These are phyloP conservation scores for Chloropsis hardwickii DNA, from an alignment of 2,113 vertebrate genomes.

Conservation along the genomic window DNA sequence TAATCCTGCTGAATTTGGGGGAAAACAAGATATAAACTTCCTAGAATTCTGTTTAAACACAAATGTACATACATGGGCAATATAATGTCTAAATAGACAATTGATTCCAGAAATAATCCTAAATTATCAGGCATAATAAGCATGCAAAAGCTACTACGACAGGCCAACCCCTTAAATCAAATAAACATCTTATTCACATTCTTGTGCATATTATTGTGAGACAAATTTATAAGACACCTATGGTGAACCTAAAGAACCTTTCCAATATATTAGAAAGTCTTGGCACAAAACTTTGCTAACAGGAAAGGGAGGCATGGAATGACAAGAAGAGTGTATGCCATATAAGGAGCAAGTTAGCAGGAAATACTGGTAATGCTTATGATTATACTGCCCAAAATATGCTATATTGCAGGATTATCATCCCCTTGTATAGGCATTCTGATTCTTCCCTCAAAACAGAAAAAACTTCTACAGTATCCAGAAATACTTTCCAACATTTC, in stretches of 20 bases:
- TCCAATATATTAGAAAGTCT: neutral
- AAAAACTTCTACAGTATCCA: neutral
- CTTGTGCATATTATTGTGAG: fast-evolving
- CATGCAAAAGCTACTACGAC: neutral
- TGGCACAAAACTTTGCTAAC: neutral
- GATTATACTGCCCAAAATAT: neutral
- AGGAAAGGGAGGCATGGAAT: neutral
- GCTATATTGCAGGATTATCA: neutral
- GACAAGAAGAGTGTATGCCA: neutral
- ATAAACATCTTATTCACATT: neutral
- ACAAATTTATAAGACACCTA: neutral
- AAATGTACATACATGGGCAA: neutral
- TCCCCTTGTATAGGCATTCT: neutral
- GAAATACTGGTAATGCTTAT: neutral
- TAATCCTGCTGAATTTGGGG: neutral
- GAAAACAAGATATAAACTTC: neutral
- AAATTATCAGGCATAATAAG: neutral
- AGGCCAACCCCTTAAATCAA: neutral
- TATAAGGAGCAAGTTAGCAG: neutral
- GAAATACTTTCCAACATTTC: neutral
- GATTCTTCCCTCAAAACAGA: neutral
- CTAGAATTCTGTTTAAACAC: neutral
- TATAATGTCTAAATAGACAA: neutral
- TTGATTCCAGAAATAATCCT: neutral
- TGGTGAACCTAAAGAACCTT: neutral